Conservation (phyloP, 1,140 invertebrate genomes). For the Drosophila funebris region DNA sequence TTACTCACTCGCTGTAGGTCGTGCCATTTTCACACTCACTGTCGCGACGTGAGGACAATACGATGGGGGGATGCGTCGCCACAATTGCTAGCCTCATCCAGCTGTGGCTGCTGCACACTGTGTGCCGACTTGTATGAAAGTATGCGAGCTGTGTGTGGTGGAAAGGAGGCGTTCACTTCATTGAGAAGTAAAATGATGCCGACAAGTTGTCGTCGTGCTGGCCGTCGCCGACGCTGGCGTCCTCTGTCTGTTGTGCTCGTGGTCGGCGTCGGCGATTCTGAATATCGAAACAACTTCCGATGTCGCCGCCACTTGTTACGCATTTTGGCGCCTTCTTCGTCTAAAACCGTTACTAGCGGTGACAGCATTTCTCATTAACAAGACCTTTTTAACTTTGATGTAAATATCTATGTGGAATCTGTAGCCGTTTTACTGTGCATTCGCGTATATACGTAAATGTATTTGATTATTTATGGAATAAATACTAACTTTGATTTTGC, state of each 20-base stretch:
- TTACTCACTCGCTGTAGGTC: slow-evolving; percentile 40
- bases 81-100: slow-evolving; percentile 65
- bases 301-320: slow-evolving; percentile 74
- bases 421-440: too few species aligned
- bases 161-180: slow-evolving; percentile 32
- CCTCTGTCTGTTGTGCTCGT: slow-evolving; percentile 15
- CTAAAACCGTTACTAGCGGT: slow-evolving; percentile 20
- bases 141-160: background rate
- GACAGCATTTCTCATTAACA: slow-evolving; percentile 15
- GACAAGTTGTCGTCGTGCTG: slow-evolving; percentile 75
- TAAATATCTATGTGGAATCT: background rate
- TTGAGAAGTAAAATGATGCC: slow-evolving; percentile 62
- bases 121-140: background rate
- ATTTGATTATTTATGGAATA: too few species aligned
- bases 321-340: slow-evolving; percentile 67
- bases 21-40: slow-evolving; percentile 55
- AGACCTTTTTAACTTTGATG: background rate
- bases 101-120: slow-evolving; percentile 33
- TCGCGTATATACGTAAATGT: too few species aligned
- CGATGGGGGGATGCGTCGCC: slow-evolving; percentile 62
- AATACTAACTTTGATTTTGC: too few species aligned
- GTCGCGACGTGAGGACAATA: slow-evolving; percentile 49
- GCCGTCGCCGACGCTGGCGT: slow-evolving; percentile 50
- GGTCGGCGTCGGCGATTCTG: slow-evolving; percentile 48
- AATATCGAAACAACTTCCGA: slow-evolving; percentile 68